Conservation (phyloP, 2,888 invertebrate genomes). For the Stenchaetothrips biformis region DNA sequence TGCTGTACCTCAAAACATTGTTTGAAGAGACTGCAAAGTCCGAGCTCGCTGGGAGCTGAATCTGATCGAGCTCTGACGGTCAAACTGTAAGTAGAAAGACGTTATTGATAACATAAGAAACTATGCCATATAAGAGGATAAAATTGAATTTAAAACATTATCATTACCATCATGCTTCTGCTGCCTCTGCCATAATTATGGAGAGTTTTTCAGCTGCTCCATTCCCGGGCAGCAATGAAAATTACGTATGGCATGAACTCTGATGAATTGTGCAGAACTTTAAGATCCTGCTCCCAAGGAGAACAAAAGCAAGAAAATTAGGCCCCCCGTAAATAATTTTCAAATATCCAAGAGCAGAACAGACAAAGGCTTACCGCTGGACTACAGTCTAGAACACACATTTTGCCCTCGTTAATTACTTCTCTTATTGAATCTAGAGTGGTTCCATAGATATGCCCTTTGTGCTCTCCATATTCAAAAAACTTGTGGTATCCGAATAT, state of each 20-base stretch:
- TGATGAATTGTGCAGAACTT: conserved; percentile 85
- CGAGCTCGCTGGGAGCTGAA: conserved; percentile 88
- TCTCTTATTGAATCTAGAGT: conserved; percentile 86
- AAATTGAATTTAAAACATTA: not conserved
- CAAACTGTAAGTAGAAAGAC: conserved; percentile 64
- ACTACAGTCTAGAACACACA: conserved; percentile 93
- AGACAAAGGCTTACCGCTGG: conserved; percentile 56
- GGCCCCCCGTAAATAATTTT: not conserved
- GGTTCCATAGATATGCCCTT: conserved; percentile 90
- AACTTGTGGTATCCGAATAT: conserved; percentile 85
- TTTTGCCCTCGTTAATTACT: conserved; percentile 83
- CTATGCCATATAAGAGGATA: not conserved
- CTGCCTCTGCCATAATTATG: conserved; percentile 55
- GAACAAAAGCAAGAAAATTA: conserved; percentile 27
- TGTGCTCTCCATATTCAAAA: conserved; percentile 93
- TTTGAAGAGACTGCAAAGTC: conserved; percentile 86
- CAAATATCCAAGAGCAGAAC: not conserved
- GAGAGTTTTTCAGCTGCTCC: conserved; percentile 76
- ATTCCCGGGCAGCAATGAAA: conserved; percentile 89
- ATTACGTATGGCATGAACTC: conserved; percentile 94
- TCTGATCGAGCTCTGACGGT: conserved; percentile 81
- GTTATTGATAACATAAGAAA: conserved; percentile 29
- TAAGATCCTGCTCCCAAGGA: conserved; percentile 57
- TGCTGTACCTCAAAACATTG: conserved; percentile 82
- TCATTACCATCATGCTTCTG: conserved; percentile 11